Percentiles rank a stretch among this genome's conserved stretches.
Evolutionary conservation across 2,113 vertebrate genomes (phyloP).

Genomic region (Heterocephalus glaber): DNA sequence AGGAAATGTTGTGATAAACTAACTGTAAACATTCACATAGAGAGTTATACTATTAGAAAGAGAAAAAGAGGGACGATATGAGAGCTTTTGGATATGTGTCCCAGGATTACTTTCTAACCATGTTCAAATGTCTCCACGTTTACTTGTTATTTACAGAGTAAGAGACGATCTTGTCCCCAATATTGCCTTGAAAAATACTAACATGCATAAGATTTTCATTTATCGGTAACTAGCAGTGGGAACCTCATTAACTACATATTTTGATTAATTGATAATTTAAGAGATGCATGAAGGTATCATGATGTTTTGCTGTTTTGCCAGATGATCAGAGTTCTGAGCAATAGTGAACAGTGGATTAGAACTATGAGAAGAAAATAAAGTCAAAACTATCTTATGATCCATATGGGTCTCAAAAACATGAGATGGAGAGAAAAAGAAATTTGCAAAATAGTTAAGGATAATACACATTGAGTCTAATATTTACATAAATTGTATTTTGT

Average conservation of each 20-base stretch:
- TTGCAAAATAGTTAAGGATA: neutral
- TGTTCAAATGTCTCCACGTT: neutral
- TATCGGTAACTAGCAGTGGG: neutral
- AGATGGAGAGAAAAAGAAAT: neutral
- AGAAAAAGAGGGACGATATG: neutral
- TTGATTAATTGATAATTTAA: constrained; percentile 9
- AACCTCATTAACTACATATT: neutral
- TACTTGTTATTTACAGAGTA: neutral
- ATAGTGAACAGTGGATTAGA: neutral
- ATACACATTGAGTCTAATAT: neutral
- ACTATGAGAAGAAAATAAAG: neutral
- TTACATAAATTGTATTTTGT: neutral
- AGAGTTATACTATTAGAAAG: neutral
- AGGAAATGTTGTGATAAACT: neutral
- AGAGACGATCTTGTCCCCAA: neutral
- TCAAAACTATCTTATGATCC: neutral
- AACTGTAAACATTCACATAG: neutral
- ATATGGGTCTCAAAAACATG: neutral
- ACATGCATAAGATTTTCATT: neutral
- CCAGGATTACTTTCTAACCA: neutral
- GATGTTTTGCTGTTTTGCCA: neutral
- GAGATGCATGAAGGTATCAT: neutral
- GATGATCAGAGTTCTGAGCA: neutral
- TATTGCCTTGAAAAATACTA: constrained; percentile 9
- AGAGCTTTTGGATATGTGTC: neutral